Base-by-base conservation (phyloP, 2,797 vertebrate species). In the Sebastes itinus region DNA sequence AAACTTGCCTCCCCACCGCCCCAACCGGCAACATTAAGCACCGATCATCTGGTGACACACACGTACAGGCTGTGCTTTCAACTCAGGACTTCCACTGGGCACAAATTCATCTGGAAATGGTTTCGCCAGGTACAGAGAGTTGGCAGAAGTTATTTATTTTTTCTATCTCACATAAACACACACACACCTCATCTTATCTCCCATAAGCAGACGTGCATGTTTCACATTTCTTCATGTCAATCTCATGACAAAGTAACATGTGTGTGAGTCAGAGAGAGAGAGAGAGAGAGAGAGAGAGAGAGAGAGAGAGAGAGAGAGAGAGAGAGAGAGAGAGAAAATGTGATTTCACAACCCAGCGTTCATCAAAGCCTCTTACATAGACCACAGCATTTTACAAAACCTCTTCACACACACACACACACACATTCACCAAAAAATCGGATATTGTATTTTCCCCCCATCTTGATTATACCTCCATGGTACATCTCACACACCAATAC, bases 141-240 rank as follows among this genome's bases (percentile, higher is more conserved):
- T 85, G 85, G 72, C 83, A 87, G 78, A 84, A 80, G 76, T 84
- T 78, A 18, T 25, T 72, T 82, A 23, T 55, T 56, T 46, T 72
- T 38, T 59, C 58, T 70, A 7, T 70, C 14, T 30, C 25, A 42
- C 3, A 18, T 56, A 14, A 58, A 81, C 42, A 75, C 56, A 60
- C 56, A 59, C 55, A 70, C 62, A 77, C 66, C 81, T 86, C 78
- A 66, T 77, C 85, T 95, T 95, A 96, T 96, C 94, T 92, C 65
- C 81, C 55, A 59, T 64, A 85, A 92, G 81, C 95, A 95, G 93
- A 93, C 81, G 89, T 87, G 76, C 78, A 80, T 89, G 84, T 87
- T 87, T 82, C 89, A 88, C 70, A 66, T 81, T 80, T 79, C 67
- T 61, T 85, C 81, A 72, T 75, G 84, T 87, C 87, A 89, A 78